Base-by-base conservation (phyloP, 2,888 invertebrate genomes). In the Lepidochrysops patricia region DNA sequence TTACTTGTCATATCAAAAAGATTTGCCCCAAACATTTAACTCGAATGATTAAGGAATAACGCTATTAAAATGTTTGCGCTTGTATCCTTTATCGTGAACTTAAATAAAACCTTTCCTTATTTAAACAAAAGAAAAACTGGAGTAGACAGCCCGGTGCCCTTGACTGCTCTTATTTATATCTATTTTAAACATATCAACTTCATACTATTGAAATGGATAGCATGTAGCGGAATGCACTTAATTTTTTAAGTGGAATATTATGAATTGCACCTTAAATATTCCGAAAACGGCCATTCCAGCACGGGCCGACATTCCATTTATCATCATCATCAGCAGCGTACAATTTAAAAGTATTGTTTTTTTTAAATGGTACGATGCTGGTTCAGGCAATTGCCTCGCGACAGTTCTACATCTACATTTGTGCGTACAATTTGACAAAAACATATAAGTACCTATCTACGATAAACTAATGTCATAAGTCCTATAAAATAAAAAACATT, bases 1-100 rank as follows among this genome's bases (percentile, higher is more conserved):
- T 29, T 7, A 29, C 4, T 29, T 76, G 71, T 70, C 71, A 72
- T 72, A 73, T 63, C 67, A 69, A 68, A 67, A 67, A 58, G 64
- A 61, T 68, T 63, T 66, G 64, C 61, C 72, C 69, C 69, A 63
- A 61, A 68, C 64, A 68, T 69, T 68, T 63, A 64, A 67, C 62
- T 63, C 63, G 35, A 64, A 65, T 67, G 66, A 70, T 74, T 77
- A 76, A 76, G 72, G n/a, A n/a, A n/a, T n/a, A n/a, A 71, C 72
- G 66, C 69, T 72, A 72, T 71, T 69, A 71, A 69, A 73, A 72
- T 66, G 72, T 61, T 60, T 57, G 37, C 57, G 49, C 54, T 58
- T 61, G 12, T 62, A 61, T 65, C 57, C 67, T 69, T 59, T 54
- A 12, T 50, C 35, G 19, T 25, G 35, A 27, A 19, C 49, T 60